A percentile compares a stretch with the other conserved stretches of the same genome.
phyloP scores from a whole-genome alignment of 2,113 vertebrate species.

The Crotalus horridus region DNA sequence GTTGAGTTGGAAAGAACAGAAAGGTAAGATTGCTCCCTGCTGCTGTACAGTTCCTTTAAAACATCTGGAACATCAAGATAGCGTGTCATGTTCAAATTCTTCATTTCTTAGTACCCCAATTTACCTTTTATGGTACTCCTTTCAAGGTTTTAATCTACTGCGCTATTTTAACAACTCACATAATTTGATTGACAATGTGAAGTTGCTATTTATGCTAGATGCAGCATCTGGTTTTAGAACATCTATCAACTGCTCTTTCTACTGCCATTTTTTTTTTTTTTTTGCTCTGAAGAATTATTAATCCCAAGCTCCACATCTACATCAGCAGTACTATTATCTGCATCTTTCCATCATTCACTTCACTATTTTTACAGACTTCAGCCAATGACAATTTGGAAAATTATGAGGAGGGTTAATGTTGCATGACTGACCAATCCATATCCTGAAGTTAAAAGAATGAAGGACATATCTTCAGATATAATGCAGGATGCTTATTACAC shows the following conservation, averaged over 20 bases:
- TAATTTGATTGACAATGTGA: conserved; percentile 21
- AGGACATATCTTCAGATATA: neutral
- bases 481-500: neutral
- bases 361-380: conserved; percentile 17
- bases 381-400: conserved; percentile 26
- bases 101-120: neutral
- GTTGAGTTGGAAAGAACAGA: neutral
- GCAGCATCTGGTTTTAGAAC: conserved; percentile 26
- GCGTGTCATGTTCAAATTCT: neutral
- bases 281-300: conserved; percentile 14
- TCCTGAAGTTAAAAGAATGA: neutral
- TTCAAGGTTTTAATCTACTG: conserved; percentile 6
- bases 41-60: neutral
- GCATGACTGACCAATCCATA: conserved; percentile 13
- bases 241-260: conserved; percentile 12
- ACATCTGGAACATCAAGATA: neutral
- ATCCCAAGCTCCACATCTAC: conserved; percentile 20
- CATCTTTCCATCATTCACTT: conserved; percentile 8
- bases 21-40: neutral
- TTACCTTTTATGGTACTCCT: neutral
- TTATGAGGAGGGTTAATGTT: conserved; percentile 25
- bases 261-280: neutral
- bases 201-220: conserved; percentile 8
- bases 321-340: conserved; percentile 24
- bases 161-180: conserved; percentile 7